These are phyloP conservation scores for Diarsia brunnea DNA, from an alignment of 2,888 invertebrate species.

Conservation along the genomic window DNA sequence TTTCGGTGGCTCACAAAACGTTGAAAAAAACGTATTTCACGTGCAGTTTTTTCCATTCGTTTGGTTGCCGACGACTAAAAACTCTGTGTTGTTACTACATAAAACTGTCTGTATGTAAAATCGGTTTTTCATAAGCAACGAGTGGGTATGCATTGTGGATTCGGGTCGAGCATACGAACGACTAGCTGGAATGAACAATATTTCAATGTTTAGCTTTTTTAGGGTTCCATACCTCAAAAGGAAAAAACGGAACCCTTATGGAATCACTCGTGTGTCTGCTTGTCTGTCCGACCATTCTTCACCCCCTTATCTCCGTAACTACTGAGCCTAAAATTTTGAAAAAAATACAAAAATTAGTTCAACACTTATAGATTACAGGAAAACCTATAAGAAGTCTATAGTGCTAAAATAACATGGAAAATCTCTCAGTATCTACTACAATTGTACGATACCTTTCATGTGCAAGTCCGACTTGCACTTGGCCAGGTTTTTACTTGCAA, in stretches of 20 bases:
- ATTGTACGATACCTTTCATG: too few relatives aligned
- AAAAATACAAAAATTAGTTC: too few relatives aligned
- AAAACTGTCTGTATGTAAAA: conserved; percentile 39
- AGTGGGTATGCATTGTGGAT: conserved; percentile 45
- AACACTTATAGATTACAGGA: too few relatives aligned
- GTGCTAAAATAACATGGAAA: too few relatives aligned
- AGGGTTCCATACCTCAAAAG: too few relatives aligned
- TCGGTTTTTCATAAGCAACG: conserved; percentile 49
- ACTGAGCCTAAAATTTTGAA: too few relatives aligned
- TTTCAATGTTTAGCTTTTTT: conserved; percentile 3
- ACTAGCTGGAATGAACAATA: neutral
- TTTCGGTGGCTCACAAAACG: conserved; percentile 39
- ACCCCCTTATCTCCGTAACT: too few relatives aligned
- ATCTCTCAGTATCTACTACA: too few relatives aligned
- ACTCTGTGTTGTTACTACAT: conserved; percentile 29
- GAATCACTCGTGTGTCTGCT: too few relatives aligned
- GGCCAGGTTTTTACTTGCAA: conserved; percentile 4
- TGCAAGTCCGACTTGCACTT: neutral
- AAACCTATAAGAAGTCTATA: too few relatives aligned
- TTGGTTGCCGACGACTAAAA: conserved; percentile 36
- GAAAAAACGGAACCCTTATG: too few relatives aligned
- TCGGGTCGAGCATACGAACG: conserved; percentile 45
- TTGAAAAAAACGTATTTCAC: conserved; percentile 25
- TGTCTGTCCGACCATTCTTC: too few relatives aligned
- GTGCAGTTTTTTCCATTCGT: conserved; percentile 44